Conservation (phyloP, 2,797 vertebrate genomes). For the Macropodus opercularis region DNA sequence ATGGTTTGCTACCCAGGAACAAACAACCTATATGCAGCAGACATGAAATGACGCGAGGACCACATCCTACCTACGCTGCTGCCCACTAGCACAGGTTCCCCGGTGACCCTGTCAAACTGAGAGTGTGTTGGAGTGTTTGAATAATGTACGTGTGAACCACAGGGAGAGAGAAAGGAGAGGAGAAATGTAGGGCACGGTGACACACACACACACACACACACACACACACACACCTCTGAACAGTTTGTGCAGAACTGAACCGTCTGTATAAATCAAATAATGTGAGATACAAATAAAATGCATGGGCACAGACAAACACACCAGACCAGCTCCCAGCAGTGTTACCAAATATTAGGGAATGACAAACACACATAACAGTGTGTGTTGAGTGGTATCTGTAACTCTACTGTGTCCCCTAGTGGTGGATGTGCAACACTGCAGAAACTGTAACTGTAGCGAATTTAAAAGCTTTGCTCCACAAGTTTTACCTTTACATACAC, state of each 20-base stretch:
- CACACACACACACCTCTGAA: conserved; percentile 1
- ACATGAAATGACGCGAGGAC: too few species aligned
- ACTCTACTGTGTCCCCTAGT: conserved; percentile 63
- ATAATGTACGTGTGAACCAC: conserved; percentile 70
- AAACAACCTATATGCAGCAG: too few species aligned
- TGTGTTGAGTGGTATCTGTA: conserved; percentile 18
- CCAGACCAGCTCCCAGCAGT: conserved; percentile 34
- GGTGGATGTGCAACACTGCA: conserved; percentile 30
- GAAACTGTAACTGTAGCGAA: neutral
- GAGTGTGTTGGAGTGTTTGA: conserved; percentile 59
- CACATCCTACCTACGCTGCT: conserved; percentile 43
- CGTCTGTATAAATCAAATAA: conserved; percentile 52
- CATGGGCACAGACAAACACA: conserved; percentile 20
- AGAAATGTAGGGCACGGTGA: conserved; percentile 76
- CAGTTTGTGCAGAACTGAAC: conserved; percentile 45
- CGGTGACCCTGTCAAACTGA: conserved; percentile 54
- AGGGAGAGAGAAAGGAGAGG: conserved; percentile 50
- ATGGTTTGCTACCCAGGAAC: too few species aligned
- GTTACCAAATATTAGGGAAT: conserved; percentile 40
- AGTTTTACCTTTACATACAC: neutral
- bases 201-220: conserved; percentile 45
- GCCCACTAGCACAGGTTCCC: conserved; percentile 40
- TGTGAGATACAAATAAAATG: conserved; percentile 42
- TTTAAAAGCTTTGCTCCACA: neutral
- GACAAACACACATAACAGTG: conserved; percentile 18